Percentiles rank a stretch among this genome's conserved stretches.
These are phyloP conservation scores for Dascillus cervinus DNA, from an alignment of 2,888 invertebrate genomes.

Conservation along the genomic window DNA sequence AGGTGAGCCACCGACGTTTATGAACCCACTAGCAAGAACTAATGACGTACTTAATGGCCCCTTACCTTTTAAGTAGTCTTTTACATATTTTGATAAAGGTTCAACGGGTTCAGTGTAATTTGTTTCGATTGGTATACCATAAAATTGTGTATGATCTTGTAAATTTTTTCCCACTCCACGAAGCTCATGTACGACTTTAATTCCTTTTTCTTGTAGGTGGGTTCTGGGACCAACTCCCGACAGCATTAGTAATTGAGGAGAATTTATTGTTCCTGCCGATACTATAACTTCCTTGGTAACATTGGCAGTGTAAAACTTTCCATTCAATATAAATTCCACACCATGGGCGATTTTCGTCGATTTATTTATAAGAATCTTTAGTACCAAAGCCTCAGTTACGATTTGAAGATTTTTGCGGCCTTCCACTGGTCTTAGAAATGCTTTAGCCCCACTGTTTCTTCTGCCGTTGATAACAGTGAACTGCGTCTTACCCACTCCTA, in stretches of 20 bases:
- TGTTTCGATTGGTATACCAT: conserved; percentile 15
- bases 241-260: conserved; percentile 27
- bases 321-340: conserved; percentile 47
- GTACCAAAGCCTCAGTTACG: conserved; percentile 54
- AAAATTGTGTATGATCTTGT: conserved; percentile 25
- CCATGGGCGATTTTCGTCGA: conserved; percentile 47
- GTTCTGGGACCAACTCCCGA: conserved; percentile 27
- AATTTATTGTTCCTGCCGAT: too few species aligned
- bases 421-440: conserved; percentile 60
- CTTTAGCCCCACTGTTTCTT: conserved; percentile 67
- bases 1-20: too few species aligned
- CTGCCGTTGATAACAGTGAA: conserved; percentile 61
- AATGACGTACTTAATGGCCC: conserved; percentile 17
- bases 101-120: conserved; percentile 9
- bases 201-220: conserved; percentile 18
- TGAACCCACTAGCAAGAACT: too few species aligned
- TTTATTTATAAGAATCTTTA: conserved; percentile 55
- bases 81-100: conserved; percentile 10
- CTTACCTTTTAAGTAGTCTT: conserved; percentile 17
- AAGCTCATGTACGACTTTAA: conserved; percentile 21
- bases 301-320: conserved; percentile 40
- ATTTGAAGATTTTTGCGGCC: too few species aligned
- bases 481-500: conserved; percentile 61
- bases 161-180: conserved; percentile 23
- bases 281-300: conserved; percentile 64